phyloP scores from a whole-genome alignment of 2,113 vertebrate genomes.

The zebrafish (Danio rerio) region DNA sequence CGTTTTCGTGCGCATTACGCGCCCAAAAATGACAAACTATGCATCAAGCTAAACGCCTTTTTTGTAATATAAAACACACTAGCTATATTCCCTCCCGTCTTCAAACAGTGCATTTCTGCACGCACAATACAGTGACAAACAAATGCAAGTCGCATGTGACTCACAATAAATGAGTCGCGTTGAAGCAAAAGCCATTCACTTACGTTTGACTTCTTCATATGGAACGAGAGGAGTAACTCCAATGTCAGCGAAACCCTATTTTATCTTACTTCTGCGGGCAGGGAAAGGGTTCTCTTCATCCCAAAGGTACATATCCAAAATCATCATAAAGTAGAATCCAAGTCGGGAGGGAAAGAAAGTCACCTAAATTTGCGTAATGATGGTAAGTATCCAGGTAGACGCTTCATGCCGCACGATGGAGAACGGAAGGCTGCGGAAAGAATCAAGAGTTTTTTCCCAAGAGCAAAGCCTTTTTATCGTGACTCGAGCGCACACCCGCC shows the following conservation, averaged over 20 bases:
- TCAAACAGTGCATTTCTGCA: background rate
- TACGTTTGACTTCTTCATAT: constrained; percentile 88
- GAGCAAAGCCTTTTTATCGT: constrained; percentile 52
- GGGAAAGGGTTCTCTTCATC: constrained; percentile 81
- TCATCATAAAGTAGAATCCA: constrained; percentile 71
- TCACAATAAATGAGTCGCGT: background rate
- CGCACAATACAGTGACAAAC: background rate
- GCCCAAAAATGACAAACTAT: background rate
- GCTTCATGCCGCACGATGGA: constrained; percentile 43
- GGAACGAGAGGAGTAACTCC: constrained; percentile 82
- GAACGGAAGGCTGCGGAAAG: constrained; percentile 2
- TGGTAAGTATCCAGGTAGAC: constrained; percentile 53
- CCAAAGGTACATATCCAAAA: constrained; percentile 82
- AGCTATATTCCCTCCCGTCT: background rate
- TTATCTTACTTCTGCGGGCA: constrained; percentile 82
- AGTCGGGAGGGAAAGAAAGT: constrained; percentile 54
- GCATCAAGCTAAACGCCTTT: no score
- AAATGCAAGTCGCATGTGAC: background rate
- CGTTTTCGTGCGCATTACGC: background rate
- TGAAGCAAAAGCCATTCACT: constrained; percentile 59
- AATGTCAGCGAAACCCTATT: constrained; percentile 80
- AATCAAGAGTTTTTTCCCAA: constrained; percentile 24
- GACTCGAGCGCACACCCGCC: constrained; percentile 48
- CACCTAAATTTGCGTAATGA: constrained; percentile 13
- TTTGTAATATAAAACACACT: no score